phyloP scores from a whole-genome alignment of 2,113 vertebrate species.

The Hippoglossus stenolepis region DNA sequence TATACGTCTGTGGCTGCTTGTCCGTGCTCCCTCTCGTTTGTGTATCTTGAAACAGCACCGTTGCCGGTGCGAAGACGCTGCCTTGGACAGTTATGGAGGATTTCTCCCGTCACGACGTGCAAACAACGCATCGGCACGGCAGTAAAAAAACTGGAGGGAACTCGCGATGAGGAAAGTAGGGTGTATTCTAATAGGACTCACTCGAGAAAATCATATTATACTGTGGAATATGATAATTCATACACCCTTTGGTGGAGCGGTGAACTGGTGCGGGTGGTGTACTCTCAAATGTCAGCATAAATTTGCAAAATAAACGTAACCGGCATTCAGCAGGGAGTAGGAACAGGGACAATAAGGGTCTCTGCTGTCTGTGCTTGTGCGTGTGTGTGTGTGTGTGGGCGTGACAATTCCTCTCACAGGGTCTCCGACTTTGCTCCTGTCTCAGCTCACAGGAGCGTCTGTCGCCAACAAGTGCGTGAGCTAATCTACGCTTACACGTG shows the following conservation, averaged over 20 bases:
- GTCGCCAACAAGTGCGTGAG: constrained; percentile 54
- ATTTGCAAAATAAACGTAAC: constrained; percentile 85
- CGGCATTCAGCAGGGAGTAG: constrained; percentile 78
- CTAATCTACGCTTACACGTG: constrained; percentile 43
- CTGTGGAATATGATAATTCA: constrained; percentile 83
- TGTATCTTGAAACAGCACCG: constrained; percentile 44
- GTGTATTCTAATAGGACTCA: constrained; percentile 77
- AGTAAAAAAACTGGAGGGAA: constrained; percentile 44
- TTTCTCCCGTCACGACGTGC: constrained; percentile 65
- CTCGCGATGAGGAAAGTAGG: constrained; percentile 55
- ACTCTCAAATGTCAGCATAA: constrained; percentile 87
- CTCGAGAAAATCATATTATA: constrained; percentile 84
- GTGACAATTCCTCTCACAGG: constrained; percentile 44
- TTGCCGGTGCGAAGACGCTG: constrained; percentile 32
- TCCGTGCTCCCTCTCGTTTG: constrained; percentile 58
- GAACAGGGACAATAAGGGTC: constrained; percentile 74
- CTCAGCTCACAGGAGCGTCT: constrained; percentile 42
- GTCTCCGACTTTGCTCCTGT: constrained; percentile 40
- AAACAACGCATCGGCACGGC: constrained; percentile 63
- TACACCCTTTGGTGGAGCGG: constrained; percentile 79
- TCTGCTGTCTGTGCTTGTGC: constrained; percentile 45
- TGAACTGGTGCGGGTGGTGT: constrained; percentile 80
- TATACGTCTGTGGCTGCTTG: constrained; percentile 52
- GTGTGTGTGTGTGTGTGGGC: constrained; percentile 41
- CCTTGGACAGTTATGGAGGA: constrained; percentile 61